Evolutionary conservation across 2,888 invertebrate genomes (phyloP).

Genomic region (Drosophila nigricruria): DNA sequence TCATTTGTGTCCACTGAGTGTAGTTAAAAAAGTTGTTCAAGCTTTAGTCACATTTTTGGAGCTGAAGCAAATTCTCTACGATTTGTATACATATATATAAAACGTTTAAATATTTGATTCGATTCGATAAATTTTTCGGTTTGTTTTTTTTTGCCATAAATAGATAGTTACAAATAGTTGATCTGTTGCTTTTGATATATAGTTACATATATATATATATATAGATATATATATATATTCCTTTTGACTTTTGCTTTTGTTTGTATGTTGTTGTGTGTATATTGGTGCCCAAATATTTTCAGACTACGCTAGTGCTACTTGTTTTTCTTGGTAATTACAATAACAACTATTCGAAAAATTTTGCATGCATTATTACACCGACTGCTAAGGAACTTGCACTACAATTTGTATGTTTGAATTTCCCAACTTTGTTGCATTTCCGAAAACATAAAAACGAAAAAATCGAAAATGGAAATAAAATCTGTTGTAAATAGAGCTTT

Average conservation of each 20-base stretch:
- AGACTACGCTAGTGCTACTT: conserved; percentile 69
- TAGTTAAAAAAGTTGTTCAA: conserved; percentile 21
- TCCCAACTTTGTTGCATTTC: not conserved
- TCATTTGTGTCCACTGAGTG: conserved; percentile 17
- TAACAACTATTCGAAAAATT: conserved; percentile 64
- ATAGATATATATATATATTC: conserved; percentile 35
- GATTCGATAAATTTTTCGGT: conserved; percentile 46
- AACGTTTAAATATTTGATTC: conserved; percentile 62
- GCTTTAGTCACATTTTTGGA: conserved; percentile 54
- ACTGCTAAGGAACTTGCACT: conserved; percentile 70
- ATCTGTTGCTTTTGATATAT: conserved; percentile 9
- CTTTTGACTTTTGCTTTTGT: conserved; percentile 14
- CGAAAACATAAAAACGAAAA: not conserved
- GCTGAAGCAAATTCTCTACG: conserved; percentile 63
- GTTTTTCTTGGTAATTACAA: conserved; percentile 43
- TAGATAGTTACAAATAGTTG: conserved; percentile 70
- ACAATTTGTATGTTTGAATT: conserved; percentile 38
- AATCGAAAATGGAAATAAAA: conserved; percentile 14
- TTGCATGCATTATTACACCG: conserved; percentile 53
- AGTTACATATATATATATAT: conserved; percentile 29
- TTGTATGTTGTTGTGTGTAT: conserved; percentile 57
- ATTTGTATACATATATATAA: conserved; percentile 70
- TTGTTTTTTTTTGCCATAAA: conserved; percentile 39
- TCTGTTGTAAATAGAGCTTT: conserved; percentile 15
- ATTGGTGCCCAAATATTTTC: conserved; percentile 79